Evolutionary conservation across 2,113 vertebrate genomes (phyloP), one percentile per base, ranked within the genome.

Genomic region (Erpornis zantholeuca): DNA sequence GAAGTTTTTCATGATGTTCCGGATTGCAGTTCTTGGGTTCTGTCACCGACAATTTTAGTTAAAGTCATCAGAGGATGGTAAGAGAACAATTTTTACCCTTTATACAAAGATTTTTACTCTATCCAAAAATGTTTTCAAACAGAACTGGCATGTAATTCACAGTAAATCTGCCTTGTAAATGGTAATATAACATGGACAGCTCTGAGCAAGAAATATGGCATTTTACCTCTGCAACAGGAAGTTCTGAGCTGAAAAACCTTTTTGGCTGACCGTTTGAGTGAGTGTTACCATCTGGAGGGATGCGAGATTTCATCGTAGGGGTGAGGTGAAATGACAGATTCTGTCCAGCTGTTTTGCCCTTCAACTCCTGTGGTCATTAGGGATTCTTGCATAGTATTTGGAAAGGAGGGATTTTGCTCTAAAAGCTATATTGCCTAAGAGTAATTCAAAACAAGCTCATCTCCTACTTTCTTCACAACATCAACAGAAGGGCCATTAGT

Each of bases 31-130:
- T 89, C 97, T 4, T 98, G 99, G 98, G 97, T 95, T 82, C 97
- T 99, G 10, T 98, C 99, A 6, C 98, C 99, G 23, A 93, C 98
- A 81, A 98, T 99, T 85, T 98, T 98, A 16, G 78, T 99, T 64
- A 99, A 97, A 97, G 98, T 99, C 53, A 63, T 99, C 79, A 98
- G 99, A 98, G 99, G 99, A 98, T 99, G 99, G 99, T 99, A 97
- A 97, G 98, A 42, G 16, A 70, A 65, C 10, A n/a, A 47, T 29
- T 92, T 82, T 79, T 81, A 56, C 11, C 60, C 13, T 66, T 45
- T 33, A 7, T 78, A 5, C 16, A 59, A 42, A 22, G 21, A 59
- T 31, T 59, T 68, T 63, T 88, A 23, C 20, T 73, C 29, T 77
- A 0, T 44, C n/a, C 7, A 68, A 59, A 79, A 90, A 71, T 36